Percentiles rank a stretch among this genome's conserved stretches.
Evolutionary conservation across 2,113 vertebrate species (phyloP).

Genomic region (Lasiurus borealis): DNA sequence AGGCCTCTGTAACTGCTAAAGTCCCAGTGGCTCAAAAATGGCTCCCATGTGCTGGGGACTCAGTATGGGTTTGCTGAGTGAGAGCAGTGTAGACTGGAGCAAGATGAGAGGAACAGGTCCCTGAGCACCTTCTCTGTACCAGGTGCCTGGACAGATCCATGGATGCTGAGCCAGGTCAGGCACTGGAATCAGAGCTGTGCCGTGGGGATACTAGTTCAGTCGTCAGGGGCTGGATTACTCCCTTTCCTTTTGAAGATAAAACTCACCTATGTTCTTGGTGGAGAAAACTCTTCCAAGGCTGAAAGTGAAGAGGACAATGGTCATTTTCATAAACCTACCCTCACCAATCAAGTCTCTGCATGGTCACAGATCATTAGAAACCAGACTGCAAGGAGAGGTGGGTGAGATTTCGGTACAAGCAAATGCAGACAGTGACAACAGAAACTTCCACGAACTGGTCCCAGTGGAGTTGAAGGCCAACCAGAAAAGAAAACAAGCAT

Average conservation of each 20-base stretch:
- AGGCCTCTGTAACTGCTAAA: not conserved
- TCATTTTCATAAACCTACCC: not conserved
- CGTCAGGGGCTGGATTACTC: not conserved
- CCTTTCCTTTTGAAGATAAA: slow-evolving; percentile 14
- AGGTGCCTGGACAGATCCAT: not conserved
- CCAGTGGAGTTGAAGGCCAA: too few relatives aligned
- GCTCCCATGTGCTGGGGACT: not conserved
- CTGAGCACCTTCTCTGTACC: not conserved
- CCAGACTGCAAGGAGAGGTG: not conserved
- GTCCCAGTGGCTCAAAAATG: not conserved
- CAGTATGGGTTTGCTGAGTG: not conserved
- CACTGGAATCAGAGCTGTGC: not conserved
- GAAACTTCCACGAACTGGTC: not conserved
- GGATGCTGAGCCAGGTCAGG: not conserved
- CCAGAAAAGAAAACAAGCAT: not conserved
- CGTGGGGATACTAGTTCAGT: not conserved
- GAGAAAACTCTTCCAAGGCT: slow-evolving; percentile 68
- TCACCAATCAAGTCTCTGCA: not conserved
- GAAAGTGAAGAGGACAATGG: slow-evolving; percentile 61
- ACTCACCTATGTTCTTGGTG: slow-evolving; percentile 68
- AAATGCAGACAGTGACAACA: not conserved
- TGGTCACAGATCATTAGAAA: not conserved
- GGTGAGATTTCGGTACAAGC: not conserved
- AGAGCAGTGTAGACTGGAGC: not conserved
- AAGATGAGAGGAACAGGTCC: not conserved